Base-by-base conservation (phyloP, 2,888 invertebrate genomes). In the Labia minor region DNA sequence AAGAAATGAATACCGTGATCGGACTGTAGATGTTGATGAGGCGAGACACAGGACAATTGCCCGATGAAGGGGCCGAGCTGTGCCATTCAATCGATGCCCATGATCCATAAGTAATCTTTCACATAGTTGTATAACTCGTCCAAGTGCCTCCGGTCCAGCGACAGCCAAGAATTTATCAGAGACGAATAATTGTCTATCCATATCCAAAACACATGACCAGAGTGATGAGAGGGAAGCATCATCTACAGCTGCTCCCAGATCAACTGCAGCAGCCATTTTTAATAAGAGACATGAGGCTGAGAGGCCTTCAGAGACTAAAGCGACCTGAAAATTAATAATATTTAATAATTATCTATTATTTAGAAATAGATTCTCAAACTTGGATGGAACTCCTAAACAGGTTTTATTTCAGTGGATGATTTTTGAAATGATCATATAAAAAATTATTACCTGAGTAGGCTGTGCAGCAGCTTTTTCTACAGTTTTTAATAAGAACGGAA, bases 161-260 rank as follows among this genome's bases (percentile, higher is more conserved):
- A 86, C 81, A 14, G 84, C 75, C 61, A 95, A 79, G 75, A 89
- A 89, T 73, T 92, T 88, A 71, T 95, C 94, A 65, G 90, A 88
- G 63, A 92, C 83, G 76, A 95, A 88, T 67, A 89, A 80, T 74
- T 89, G 89, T 73, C 89, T 90, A 67, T 90, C 87, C 73, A 86
- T 81, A 76, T 90, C 90, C 61, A 84, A 74, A n/a, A 90, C 78
- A 63, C 86, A 81, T 49, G 81, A 83, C 90, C 92, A 91, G 71
- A 89, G 79, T 49, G 80, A 77, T 37, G 79, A 79, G 64, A 85
- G 78, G 70, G 81, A 80, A n/a, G 75, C 71, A 61, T 79, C 80
- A 61, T 77, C 75, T 65, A 81, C 77, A 19, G 68, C 80, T 65
- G 81, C 78, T 19, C 80, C 81, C 1, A 77, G 73, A 68, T 76